Evolutionary conservation across 1,140 invertebrate species (phyloP), one percentile per base, ranked within the genome.

Genomic region (Saccostrea echinata): DNA sequence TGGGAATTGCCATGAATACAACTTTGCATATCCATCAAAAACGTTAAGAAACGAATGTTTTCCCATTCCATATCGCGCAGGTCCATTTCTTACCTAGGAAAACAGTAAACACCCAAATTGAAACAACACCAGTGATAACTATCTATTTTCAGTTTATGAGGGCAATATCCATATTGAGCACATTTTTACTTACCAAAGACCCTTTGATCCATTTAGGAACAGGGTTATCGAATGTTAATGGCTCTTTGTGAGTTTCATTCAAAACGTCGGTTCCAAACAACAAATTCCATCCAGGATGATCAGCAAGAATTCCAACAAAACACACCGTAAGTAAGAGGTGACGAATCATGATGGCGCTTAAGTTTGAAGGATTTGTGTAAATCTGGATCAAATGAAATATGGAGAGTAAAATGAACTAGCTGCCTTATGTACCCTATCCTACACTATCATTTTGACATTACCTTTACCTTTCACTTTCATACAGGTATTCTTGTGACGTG

Each of bases 11-110:
- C 91, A 94, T 43, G 90, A 93, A 24, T 88, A 86, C 12, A 94
- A 90, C 86, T 94, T 94, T 13, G 90, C 91, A 81, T 92, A 94
- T 12, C 88, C 92, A 85, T 94, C 93, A 84, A 94, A 94, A 6
- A 91, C 82, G 87, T 94, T 92, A 0, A 85, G 43, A 43, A 93
- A 91, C 0, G 85, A 86, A 27, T 92, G 80, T 21, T 86, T 27
- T 27, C 92, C 93, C 21, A 92, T 90, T 86, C 92, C 92, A 89
- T 91, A 94, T 35, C 88, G 35, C 43, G 92, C 93, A n/a, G 91
- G 85, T 16, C 93, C 93, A 88, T 93, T 93, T 61, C 93, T 85
- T 0, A 94, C 88, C 93, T 94, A 90, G 55, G 90, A 91, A 68
- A 43, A 33, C 24, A 24, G n/a, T n/a, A 64, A 18, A n/a, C 13